These are phyloP conservation scores for Rostratula benghalensis DNA, from an alignment of 2,113 vertebrate genomes.

Conservation along the genomic window DNA sequence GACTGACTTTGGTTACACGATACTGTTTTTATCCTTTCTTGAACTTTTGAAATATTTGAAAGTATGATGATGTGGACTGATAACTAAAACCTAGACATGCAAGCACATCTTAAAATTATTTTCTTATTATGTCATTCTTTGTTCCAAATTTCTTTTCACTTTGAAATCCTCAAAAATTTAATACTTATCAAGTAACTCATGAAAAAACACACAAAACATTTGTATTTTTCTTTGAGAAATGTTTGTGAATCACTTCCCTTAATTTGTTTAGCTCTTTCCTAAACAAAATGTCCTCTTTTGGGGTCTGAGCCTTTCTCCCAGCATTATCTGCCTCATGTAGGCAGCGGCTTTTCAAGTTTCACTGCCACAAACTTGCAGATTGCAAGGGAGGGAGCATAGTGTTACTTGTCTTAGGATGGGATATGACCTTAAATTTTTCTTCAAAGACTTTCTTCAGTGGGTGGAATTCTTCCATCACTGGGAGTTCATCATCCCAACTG, in stretches of 20 bases:
- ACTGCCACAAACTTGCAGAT: not conserved
- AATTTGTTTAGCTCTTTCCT: not conserved
- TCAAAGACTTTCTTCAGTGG: too few species aligned
- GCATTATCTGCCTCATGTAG: not conserved
- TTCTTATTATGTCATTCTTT: not conserved
- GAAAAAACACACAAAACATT: rapidly evolving
- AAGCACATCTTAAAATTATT: not conserved
- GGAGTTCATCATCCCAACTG: too few species aligned
- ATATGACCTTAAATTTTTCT: not conserved
- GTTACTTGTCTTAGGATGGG: not conserved
- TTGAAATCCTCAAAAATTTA: not conserved
- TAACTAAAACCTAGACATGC: not conserved
- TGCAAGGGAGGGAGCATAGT: not conserved
- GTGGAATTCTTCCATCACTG: too few species aligned
- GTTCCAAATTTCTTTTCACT: not conserved
- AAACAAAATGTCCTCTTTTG: not conserved
- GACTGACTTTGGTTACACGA: not conserved
- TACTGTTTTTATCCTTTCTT: not conserved
- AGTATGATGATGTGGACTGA: not conserved
- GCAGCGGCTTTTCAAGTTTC: not conserved
- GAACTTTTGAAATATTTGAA: not conserved
- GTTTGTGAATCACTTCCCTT: not conserved
- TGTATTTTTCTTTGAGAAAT: not conserved
- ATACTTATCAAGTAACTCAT: not conserved
- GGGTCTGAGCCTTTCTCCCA: not conserved